Evolutionary conservation across 2,113 vertebrate genomes (phyloP), one percentile per base, ranked within the genome.

Genomic region (Vombatus ursinus): DNA sequence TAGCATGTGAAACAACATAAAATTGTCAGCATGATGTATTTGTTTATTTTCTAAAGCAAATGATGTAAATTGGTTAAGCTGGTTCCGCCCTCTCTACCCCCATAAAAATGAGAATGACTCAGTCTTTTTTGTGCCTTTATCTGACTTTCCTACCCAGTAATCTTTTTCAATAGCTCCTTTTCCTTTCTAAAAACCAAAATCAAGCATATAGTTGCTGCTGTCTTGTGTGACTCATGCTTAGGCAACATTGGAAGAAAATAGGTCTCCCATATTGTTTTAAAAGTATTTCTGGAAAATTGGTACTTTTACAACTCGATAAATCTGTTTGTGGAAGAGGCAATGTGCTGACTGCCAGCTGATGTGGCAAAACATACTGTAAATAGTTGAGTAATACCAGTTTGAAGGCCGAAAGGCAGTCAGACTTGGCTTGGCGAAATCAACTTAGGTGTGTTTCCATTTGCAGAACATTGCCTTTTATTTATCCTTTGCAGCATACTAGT

Each of bases 11-110:
- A 95, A 37, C 54, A n/a, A 57, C 91, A 54, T 50, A n/a, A 92
- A 96, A 93, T 94, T 91, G 94, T 90, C 96, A 92, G 93, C 91
- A 37, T 95, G 93, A 96, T 95, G 52, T 95, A 84, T 98, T 93
- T 97, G 94, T 97, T 97, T 97, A 97, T 97, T 98, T 97, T 95
- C 95, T 53, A 92, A 96, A 98, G 94, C 50, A 95, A 96, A 95
- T 93, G 90, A 93, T 95, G 51, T 61, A 92, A 97, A 97, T 98
- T 96, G 95, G 94, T 93, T 93, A 95, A 96, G 96, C 94, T 94
- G 91, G 54, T 5, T 52, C 22, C 91, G 91, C 95, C 91, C 93
- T 48, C 68, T 68, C 91, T 47, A 47, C 93, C 91, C 92, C 54
- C 89, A 12, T 96, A 95, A 89, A 96, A 96, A 96, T 96, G 22